A percentile compares a stretch with the other conserved stretches of the same genome.
Conservation (phyloP, 2,888 invertebrate genomes). For the Leucozona laternaria region DNA sequence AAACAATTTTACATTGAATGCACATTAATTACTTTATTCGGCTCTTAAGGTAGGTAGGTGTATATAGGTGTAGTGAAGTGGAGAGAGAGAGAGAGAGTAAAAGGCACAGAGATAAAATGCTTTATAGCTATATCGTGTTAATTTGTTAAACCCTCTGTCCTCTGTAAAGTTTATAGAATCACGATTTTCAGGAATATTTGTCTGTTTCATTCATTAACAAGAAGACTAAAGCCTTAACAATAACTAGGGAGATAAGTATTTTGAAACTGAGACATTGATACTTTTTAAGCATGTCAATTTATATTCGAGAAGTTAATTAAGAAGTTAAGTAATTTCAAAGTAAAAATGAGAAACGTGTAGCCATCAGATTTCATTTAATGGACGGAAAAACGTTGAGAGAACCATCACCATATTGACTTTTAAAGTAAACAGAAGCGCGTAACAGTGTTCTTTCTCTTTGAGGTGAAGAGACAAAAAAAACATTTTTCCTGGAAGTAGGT, state of each 20-base stretch:
- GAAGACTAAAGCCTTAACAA: not conserved
- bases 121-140: constrained; percentile 22
- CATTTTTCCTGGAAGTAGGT: too few species aligned
- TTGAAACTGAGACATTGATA: constrained; percentile 19
- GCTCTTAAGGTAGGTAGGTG: not conserved
- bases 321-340: not conserved
- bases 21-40: constrained; percentile 22
- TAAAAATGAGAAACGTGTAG: not conserved
- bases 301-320: constrained; percentile 10
- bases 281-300: not conserved
- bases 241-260: not conserved
- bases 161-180: constrained; percentile 11
- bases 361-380: not conserved
- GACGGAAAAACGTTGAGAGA: too few species aligned
- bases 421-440: too few species aligned
- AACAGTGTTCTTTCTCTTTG: too few species aligned
- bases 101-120: constrained; percentile 12
- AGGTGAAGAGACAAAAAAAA: too few species aligned
- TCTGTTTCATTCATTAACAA: constrained; percentile 16
- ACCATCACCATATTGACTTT: too few species aligned
- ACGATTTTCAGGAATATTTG: constrained; percentile 25
- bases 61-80: too few species aligned
- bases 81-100: not conserved
- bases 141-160: constrained; percentile 13
- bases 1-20: constrained; percentile 25